Base-by-base conservation (phyloP, 2,113 vertebrate species). In the Corythornis vintsioides region DNA sequence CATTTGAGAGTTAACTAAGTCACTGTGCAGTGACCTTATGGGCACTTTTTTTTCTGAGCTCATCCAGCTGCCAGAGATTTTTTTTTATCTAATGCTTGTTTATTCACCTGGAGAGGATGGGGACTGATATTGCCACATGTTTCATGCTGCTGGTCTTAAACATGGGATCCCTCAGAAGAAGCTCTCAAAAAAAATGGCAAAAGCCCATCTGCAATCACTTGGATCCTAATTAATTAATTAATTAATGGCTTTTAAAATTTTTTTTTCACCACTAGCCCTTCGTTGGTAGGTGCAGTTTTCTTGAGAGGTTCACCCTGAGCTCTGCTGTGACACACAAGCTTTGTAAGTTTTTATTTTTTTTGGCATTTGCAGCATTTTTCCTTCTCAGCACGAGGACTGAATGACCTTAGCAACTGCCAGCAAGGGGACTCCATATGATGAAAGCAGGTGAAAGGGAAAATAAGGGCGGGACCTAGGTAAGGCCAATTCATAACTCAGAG, bases 361-460 rank as follows among this genome's bases (percentile, higher is more conserved):
- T 90, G 93, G 75, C 57, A 31, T 86, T 90, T 76, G 52, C 61
- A 16, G 33, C 25, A 47, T 28, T 89, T 85, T 92, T 73, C 66
- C 33, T 86, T 59, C 74, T 67, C 38, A 2, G 74, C 67, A 29
- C 0, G 0, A 56, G 59, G 48, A 47, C 57, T 47, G 80, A 81
- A 79, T 95, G 93, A 95, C 96, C 92, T 96, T 95, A 93, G 91
- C 82, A 55, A 81, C 59, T 72, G 72, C 89, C 78, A 88, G 89
- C 87, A 91, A 96, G 76, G 90, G 89, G 94, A 93, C 72, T 95
- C 80, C 67, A 3, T 48, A 31, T 67, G 88, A 88, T 71, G 90
- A 94, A 94, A 96, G 75, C 96, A 91, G 97, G 95, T 92, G 91
- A 97, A 96, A 97, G 95, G 92, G 88, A 94, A 95, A 95, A 89